Percentiles rank a stretch among this genome's conserved stretches.
Conservation (phyloP, 2,888 invertebrate genomes). For the Iselma pallidipennis region DNA sequence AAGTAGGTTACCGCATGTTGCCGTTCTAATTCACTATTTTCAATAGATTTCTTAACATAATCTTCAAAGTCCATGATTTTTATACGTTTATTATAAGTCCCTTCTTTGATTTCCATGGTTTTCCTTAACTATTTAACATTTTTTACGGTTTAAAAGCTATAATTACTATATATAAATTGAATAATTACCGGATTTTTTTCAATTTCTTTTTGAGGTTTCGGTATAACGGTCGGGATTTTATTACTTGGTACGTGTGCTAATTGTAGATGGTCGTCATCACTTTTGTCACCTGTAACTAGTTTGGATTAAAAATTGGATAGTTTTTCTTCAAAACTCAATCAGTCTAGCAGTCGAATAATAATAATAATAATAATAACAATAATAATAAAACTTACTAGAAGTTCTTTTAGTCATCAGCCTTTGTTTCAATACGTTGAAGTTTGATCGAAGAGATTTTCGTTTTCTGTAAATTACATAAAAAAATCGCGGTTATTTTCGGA, state of each 20-base stretch:
- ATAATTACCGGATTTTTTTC: not conserved
- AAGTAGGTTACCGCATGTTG: conserved; percentile 32
- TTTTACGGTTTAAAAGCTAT: no score
- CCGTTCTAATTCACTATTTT: conserved; percentile 39
- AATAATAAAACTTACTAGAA: not conserved
- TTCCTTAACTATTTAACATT: not conserved
- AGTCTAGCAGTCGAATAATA: no score
- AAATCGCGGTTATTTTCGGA: no score
- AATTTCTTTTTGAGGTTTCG: conserved; percentile 8
- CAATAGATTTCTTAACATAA: conserved; percentile 50
- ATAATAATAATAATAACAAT: not conserved
- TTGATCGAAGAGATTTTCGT: conserved; percentile 1
- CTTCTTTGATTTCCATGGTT: not conserved
- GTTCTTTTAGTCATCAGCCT: not conserved
- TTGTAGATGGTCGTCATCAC: not conserved
- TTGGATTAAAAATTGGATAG: no score
- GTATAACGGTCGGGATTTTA: conserved; percentile 1
- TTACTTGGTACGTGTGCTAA: not conserved
- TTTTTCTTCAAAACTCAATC: no score
- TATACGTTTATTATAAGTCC: conserved; percentile 28
- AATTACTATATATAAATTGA: not conserved
- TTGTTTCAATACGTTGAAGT: not conserved
- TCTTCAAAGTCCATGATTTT: conserved; percentile 50
- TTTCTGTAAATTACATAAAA: conserved; percentile 3
- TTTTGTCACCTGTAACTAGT: not conserved